These are phyloP conservation scores for Corythaeola cristata DNA, from an alignment of 2,113 vertebrate species.

Conservation along the genomic window DNA sequence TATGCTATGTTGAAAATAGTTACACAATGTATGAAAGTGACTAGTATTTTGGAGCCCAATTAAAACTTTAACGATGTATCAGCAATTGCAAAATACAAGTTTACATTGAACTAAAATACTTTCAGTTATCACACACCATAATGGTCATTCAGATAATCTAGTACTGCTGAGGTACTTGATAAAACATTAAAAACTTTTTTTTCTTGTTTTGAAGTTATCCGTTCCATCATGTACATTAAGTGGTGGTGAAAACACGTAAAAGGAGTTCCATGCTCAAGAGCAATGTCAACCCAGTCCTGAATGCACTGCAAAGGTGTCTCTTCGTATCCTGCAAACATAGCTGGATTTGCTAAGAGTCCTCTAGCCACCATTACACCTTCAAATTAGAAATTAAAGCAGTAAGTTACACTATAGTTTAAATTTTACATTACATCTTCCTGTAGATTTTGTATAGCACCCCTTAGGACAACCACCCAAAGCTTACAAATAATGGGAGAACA, in stretches of 20 bases:
- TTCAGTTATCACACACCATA: constrained; percentile 74
- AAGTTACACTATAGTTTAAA: not conserved
- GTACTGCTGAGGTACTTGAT: constrained; percentile 91
- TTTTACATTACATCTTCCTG: not conserved
- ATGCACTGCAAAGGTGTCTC: constrained; percentile 91
- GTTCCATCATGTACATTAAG: constrained; percentile 98
- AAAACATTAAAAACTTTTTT: constrained; percentile 91
- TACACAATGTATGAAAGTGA: not conserved
- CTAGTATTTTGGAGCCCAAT: not conserved
- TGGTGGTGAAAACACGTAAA: constrained; percentile 97
- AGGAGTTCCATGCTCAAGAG: constrained; percentile 90
- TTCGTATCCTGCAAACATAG: constrained; percentile 93
- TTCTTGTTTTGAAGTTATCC: constrained; percentile 91
- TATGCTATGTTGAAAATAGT: not conserved
- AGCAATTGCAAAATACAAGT: not conserved
- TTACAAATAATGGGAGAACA: not conserved
- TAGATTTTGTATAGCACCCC: not conserved
- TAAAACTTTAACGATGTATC: not conserved
- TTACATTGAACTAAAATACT: not conserved
- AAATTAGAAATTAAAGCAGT: constrained; percentile 23
- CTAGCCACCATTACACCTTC: constrained; percentile 94
- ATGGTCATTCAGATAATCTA: constrained; percentile 89
- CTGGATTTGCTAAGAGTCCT: constrained; percentile 92
- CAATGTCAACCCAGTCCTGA: constrained; percentile 94
- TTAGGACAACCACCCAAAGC: not conserved